Conservation (phyloP, 1,140 invertebrate species). For the Heliconius hewitsoni region DNA sequence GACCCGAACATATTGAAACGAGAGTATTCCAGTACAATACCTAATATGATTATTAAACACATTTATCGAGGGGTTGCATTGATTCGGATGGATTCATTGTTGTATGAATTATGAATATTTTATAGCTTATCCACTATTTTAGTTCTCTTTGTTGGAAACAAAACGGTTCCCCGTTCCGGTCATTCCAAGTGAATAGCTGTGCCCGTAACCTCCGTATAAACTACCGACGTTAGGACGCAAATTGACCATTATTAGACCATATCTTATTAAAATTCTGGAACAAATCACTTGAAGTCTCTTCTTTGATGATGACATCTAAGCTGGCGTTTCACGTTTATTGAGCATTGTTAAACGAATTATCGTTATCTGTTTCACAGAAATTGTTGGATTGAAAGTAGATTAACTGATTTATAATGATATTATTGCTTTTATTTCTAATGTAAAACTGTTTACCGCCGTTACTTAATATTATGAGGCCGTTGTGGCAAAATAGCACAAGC, state of each 20-base stretch:
- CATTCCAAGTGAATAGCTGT: conserved; percentile 46
- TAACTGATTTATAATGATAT: conserved; percentile 1
- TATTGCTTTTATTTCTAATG: not conserved
- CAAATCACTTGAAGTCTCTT: not conserved
- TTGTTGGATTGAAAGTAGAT: conserved; percentile 18
- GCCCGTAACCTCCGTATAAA: conserved; percentile 42
- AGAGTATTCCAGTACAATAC: conserved; percentile 20
- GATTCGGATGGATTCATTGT: conserved; percentile 59
- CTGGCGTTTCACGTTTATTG: conserved; percentile 10
- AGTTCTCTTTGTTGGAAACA: conserved; percentile 53
- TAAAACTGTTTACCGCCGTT: not conserved
- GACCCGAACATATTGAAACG: not conserved
- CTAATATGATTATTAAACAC: conserved; percentile 45
- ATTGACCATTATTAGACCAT: conserved; percentile 43
- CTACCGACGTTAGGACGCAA: conserved; percentile 25
- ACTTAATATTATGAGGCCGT: not conserved
- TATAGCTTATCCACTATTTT: conserved; percentile 61
- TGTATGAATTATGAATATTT: conserved; percentile 67
- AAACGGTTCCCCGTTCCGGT: conserved; percentile 48
- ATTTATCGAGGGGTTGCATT: conserved; percentile 48
- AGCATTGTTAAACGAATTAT: conserved; percentile 10
- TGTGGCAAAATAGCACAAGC: too few species aligned
- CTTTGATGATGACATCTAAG: conserved; percentile 19
- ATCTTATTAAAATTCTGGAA: conserved; percentile 24
- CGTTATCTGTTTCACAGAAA: not conserved